phyloP scores from a whole-genome alignment of 2,113 vertebrate species.

The Calcarius ornatus region DNA sequence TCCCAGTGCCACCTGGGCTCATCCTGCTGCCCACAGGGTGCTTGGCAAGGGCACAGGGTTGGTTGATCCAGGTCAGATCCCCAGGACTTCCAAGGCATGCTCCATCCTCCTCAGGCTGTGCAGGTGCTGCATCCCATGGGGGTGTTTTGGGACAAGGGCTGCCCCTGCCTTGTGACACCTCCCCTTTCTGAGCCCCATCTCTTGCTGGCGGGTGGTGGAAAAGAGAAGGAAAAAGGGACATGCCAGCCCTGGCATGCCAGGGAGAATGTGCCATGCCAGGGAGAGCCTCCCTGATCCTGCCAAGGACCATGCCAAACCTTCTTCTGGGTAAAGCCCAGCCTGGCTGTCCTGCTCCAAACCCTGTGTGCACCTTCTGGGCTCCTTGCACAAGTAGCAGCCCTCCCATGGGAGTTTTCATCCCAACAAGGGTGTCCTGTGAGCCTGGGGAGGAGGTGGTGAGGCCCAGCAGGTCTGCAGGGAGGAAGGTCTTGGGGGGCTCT shows the following conservation, averaged over 20 bases:
- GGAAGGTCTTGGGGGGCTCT: neutral
- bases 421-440: fast-evolving
- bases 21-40: neutral
- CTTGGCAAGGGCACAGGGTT: neutral
- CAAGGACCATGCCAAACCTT: neutral
- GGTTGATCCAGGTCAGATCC: too few relatives aligned
- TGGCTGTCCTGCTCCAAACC: neutral
- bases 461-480: neutral
- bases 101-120: neutral
- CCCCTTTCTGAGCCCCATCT: neutral
- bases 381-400: neutral
- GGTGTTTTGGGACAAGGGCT: neutral
- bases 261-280: neutral
- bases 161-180: neutral
- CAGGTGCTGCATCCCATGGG: neutral
- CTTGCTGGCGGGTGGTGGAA: neutral
- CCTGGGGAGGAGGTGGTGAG: neutral
- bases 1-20: neutral
- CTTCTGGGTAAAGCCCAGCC: neutral
- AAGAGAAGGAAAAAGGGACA: neutral
- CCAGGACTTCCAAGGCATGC: neutral
- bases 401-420: neutral
- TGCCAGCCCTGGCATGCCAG: neutral
- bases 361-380: neutral
- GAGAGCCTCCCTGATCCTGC: neutral